Conservation (phyloP, 2,888 invertebrate genomes). For the Mesorhabditis sp. region DNA sequence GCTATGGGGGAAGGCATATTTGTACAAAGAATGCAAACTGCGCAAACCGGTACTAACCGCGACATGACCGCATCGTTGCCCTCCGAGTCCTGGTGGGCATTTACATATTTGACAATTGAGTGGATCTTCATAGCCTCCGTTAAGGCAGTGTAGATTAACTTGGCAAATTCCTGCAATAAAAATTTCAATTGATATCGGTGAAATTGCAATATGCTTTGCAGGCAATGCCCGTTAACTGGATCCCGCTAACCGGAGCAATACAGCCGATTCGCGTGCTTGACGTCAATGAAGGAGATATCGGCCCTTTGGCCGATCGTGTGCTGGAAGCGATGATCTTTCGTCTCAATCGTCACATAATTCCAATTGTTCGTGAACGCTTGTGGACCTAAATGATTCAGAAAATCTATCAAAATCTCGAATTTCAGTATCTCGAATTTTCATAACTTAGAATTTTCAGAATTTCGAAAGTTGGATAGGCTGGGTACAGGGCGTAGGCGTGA, state of each 20-base stretch:
- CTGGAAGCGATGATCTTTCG: conserved; percentile 41
- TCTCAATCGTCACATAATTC: conserved; percentile 39
- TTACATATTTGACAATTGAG: conserved; percentile 34
- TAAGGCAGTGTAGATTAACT: conserved; percentile 23
- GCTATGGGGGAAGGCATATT: conserved; percentile 11
- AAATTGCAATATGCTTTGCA: background rate
- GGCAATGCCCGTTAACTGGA: background rate
- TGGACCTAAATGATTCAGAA: conserved; percentile 8
- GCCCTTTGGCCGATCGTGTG: conserved; percentile 44
- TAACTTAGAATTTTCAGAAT: background rate
- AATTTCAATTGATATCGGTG: background rate
- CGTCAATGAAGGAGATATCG: conserved; percentile 42
- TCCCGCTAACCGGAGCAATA: conserved; percentile 34
- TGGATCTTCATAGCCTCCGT: conserved; percentile 43
- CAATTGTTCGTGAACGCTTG: conserved; percentile 43
- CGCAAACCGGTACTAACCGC: conserved; percentile 16
- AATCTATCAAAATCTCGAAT: too few relatives aligned
- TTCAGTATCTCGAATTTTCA: too few relatives aligned
- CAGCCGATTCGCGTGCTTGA: conserved; percentile 37
- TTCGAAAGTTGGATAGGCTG: background rate
- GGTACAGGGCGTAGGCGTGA: conserved; percentile 11
- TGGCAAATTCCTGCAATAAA: conserved; percentile 34
- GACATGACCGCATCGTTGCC: conserved; percentile 28
- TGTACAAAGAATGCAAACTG: background rate
- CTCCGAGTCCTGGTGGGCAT: conserved; percentile 37